Evolutionary conservation across 1,140 invertebrate genomes (phyloP).

Genomic region (Chymomyza costata): DNA sequence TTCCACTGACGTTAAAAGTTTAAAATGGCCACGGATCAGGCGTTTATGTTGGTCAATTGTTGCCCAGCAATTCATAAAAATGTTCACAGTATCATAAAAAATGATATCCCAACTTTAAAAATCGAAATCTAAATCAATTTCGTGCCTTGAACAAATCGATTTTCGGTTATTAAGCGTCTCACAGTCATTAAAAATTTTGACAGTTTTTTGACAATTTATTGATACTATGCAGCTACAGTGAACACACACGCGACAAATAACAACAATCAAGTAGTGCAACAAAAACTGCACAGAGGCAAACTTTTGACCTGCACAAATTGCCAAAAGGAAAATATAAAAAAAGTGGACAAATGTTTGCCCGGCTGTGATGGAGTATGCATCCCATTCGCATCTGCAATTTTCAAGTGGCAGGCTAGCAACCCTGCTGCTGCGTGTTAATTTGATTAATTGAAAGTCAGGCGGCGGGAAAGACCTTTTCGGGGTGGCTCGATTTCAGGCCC

Average conservation of each 20-base stretch:
- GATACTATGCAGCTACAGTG: slow-evolving; percentile 36
- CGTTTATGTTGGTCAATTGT: slow-evolving; percentile 17
- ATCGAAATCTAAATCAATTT: slow-evolving; percentile 20
- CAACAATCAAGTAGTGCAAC: slow-evolving; percentile 36
- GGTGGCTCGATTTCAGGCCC: slow-evolving; percentile 14
- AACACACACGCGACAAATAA: slow-evolving; percentile 49
- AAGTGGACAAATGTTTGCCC: slow-evolving; percentile 68
- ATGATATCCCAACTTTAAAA: slow-evolving; percentile 11
- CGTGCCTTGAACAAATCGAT: slow-evolving; percentile 55
- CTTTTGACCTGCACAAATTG: slow-evolving; percentile 63
- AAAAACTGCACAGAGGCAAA: slow-evolving; percentile 22
- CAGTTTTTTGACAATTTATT: slow-evolving; percentile 68
- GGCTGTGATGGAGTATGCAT: too few relatives aligned
- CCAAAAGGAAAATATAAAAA: slow-evolving; percentile 29
- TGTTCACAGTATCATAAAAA: slow-evolving; percentile 40
- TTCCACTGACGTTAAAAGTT: slow-evolving; percentile 41
- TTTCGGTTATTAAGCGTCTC: slow-evolving; percentile 62
- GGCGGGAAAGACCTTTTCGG: slow-evolving; percentile 52
- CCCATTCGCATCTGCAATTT: too few relatives aligned
- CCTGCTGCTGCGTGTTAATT: slow-evolving; percentile 55
- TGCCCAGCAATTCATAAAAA: slow-evolving; percentile 54
- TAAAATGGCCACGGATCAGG: slow-evolving; percentile 27
- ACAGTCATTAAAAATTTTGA: slow-evolving; percentile 72
- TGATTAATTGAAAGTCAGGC: slow-evolving; percentile 70
- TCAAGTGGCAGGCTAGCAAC: slow-evolving; percentile 33